Evolutionary conservation across 1,140 invertebrate species (phyloP).

Genomic region (Aphelenchoides besseyi): DNA sequence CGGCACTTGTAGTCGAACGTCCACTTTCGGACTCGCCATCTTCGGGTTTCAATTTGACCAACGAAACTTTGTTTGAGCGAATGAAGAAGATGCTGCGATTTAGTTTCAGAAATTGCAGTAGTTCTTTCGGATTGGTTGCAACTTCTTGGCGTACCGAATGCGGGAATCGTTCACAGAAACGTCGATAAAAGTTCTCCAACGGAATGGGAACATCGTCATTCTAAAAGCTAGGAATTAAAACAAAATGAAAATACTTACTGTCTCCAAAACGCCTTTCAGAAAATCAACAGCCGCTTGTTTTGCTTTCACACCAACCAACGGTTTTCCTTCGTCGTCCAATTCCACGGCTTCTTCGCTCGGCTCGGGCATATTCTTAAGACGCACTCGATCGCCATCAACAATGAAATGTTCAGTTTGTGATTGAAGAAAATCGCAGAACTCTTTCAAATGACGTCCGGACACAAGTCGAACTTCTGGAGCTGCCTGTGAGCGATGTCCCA

Average conservation of each 20-base stretch:
- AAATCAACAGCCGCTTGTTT: constrained; percentile 62
- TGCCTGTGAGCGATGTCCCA: constrained; percentile 86
- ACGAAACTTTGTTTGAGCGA: constrained; percentile 57
- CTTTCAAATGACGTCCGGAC: constrained; percentile 83
- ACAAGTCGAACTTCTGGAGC: constrained; percentile 91
- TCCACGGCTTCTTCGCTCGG: constrained; percentile 53
- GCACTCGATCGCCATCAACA: constrained; percentile 79
- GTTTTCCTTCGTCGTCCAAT: constrained; percentile 61
- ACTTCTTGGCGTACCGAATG: constrained; percentile 61
- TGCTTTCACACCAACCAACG: constrained; percentile 58
- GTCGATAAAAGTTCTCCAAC: constrained; percentile 57
- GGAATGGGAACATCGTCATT: constrained; percentile 62
- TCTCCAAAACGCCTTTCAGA: constrained; percentile 58
- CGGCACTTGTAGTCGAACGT: constrained; percentile 49
- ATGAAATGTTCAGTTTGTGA: constrained; percentile 81
- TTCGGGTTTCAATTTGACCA: constrained; percentile 56
- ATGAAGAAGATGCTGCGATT: constrained; percentile 61
- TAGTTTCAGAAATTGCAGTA: constrained; percentile 60
- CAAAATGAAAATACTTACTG: constrained; percentile 30
- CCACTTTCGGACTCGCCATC: constrained; percentile 60
- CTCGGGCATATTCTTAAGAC: constrained; percentile 68
- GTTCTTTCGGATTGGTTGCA: constrained; percentile 61
- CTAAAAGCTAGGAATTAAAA: constrained; percentile 32
- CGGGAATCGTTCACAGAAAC: constrained; percentile 61
- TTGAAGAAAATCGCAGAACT: constrained; percentile 83